These are phyloP conservation scores for Pseudoatta argentina DNA, from an alignment of 1,140 invertebrate species.

Conservation along the genomic window DNA sequence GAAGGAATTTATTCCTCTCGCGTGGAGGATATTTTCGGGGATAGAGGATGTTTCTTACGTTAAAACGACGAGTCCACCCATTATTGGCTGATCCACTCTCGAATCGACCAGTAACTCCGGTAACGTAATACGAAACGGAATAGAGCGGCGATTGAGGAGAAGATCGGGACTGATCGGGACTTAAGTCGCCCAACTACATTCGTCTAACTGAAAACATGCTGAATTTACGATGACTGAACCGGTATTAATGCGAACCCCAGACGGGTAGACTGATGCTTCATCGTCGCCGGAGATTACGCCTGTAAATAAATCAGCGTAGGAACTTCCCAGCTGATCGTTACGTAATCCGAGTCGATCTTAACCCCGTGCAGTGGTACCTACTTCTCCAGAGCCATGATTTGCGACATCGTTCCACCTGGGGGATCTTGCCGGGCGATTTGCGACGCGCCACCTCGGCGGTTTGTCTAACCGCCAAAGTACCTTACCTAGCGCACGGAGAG, in stretches of 20 bases:
- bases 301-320: slow-evolving; percentile 62
- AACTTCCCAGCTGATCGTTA: slow-evolving; percentile 63
- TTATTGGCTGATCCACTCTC: slow-evolving; percentile 55
- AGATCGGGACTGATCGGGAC: slow-evolving; percentile 18
- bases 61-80: slow-evolving; percentile 50
- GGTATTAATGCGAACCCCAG: slow-evolving; percentile 58
- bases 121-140: slow-evolving; percentile 48
- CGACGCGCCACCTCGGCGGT: slow-evolving; percentile 58
- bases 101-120: slow-evolving; percentile 35
- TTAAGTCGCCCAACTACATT: slow-evolving; percentile 53
- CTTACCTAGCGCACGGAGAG: slow-evolving; percentile 5
- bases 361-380: slow-evolving; percentile 32
- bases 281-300: slow-evolving; percentile 57
- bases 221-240: slow-evolving; percentile 60
- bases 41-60: slow-evolving; percentile 17
- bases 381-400: slow-evolving; percentile 52
- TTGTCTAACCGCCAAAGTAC: slow-evolving; percentile 57
- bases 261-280: slow-evolving; percentile 58
- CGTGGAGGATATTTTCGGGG: slow-evolving; percentile 50
- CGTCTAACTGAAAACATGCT: slow-evolving; percentile 61
- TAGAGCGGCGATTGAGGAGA: slow-evolving; percentile 15
- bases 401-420: slow-evolving; percentile 62
- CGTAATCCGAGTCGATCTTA: slow-evolving; percentile 63
- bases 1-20: slow-evolving; percentile 52
- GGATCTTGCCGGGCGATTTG: slow-evolving; percentile 61